Evolutionary conservation across 2,113 vertebrate genomes (phyloP).

Genomic region (Onychorhynchus coronatus): DNA sequence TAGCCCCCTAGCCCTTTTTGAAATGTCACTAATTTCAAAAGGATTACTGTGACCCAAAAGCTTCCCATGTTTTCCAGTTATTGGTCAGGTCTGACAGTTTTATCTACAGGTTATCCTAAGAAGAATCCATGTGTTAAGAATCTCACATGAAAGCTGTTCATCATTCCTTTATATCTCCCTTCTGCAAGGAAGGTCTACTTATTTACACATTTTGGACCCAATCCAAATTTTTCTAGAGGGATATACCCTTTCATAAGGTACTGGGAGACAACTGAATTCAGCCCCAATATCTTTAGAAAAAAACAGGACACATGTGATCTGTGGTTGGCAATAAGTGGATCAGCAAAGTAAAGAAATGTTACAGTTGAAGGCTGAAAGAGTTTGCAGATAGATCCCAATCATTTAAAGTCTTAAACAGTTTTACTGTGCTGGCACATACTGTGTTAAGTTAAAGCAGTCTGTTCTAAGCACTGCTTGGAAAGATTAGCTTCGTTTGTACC

Average conservation of each 20-base stretch:
- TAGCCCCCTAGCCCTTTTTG: not conserved
- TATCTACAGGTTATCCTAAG: not conserved
- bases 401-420: not conserved
- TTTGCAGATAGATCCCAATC: not conserved
- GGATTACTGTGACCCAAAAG: not conserved
- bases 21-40: not conserved
- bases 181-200: not conserved
- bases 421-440: not conserved
- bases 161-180: not conserved
- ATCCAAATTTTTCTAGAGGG: not conserved
- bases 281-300: not conserved
- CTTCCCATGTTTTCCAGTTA: not conserved
- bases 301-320: fast-evolving
- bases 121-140: not conserved
- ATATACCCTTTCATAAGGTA: not conserved
- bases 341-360: not conserved
- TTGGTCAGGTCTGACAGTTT: not conserved
- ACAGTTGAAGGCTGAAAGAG: not conserved
- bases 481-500: not conserved
- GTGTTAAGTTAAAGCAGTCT: not conserved
- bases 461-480: not conserved
- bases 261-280: not conserved
- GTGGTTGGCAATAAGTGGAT: not conserved
- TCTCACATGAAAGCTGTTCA: not conserved
- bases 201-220: not conserved